Conservation (phyloP, 2,113 vertebrate genomes). For the Sylvilagus bachmani region DNA sequence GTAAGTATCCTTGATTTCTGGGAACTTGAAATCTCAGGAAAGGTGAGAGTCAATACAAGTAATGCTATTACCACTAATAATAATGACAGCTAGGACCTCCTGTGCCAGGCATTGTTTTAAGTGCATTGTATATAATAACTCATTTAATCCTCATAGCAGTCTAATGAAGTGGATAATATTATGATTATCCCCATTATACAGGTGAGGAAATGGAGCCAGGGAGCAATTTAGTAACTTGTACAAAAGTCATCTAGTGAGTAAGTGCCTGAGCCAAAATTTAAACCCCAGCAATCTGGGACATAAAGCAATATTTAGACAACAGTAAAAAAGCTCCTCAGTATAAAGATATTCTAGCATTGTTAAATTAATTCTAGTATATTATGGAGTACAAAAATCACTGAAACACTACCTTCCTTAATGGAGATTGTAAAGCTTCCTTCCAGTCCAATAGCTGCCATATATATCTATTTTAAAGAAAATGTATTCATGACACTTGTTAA, state of each 20-base stretch:
- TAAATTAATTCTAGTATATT: neutral
- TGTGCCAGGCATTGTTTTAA: neutral
- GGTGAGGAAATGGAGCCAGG: neutral
- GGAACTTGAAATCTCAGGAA: neutral
- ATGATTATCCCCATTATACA: neutral
- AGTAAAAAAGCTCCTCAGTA: neutral
- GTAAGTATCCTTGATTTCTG: neutral
- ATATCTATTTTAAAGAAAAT: neutral
- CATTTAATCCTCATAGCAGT: neutral
- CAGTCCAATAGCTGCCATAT: neutral
- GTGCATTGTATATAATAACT: neutral
- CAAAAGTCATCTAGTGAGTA: neutral
- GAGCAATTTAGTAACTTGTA: neutral
- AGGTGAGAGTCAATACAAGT: neutral
- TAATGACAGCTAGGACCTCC: neutral
- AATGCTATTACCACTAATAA: neutral
- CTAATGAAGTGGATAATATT: neutral
- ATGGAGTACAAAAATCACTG: neutral
- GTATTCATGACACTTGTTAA: neutral
- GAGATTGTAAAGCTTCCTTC: neutral
- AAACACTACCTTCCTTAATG: neutral
- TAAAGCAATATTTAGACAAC: neutral
- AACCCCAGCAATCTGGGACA: neutral
- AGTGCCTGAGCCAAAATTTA: slow-evolving; percentile 11
- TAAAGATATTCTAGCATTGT: neutral